Percentiles rank a stretch among this genome's conserved stretches.
phyloP scores from a whole-genome alignment of 2,797 vertebrate genomes.

The Pempheris klunzingeri region DNA sequence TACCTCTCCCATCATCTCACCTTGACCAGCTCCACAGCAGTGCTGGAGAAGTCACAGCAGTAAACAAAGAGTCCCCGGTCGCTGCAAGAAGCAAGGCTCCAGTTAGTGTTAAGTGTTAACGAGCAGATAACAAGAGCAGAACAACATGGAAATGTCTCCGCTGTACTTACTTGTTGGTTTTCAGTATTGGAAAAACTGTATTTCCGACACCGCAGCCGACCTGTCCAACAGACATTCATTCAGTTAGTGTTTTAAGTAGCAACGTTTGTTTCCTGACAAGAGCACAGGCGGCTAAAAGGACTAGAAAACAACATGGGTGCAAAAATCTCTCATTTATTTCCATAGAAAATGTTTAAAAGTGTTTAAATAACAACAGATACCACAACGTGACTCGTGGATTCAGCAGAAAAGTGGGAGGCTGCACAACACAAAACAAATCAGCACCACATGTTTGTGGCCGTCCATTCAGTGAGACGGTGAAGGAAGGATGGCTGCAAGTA shows the following conservation, averaged over 20 bases:
- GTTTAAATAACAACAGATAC: background rate
- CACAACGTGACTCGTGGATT: background rate
- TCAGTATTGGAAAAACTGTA: constrained; percentile 97
- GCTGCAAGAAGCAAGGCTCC: constrained; percentile 81
- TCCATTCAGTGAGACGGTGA: background rate
- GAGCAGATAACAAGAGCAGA: background rate
- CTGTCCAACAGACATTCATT: constrained; percentile 72
- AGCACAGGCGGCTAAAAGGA: background rate
- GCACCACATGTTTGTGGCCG: background rate
- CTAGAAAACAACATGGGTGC: too few relatives aligned
- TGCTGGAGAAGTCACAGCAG: constrained; percentile 96
- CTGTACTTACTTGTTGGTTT: constrained; percentile 96
- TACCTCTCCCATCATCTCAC: constrained; percentile 77
- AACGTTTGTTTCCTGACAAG: background rate
- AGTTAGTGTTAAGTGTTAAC: constrained; percentile 8
- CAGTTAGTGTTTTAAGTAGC: too few relatives aligned
- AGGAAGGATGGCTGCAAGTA: background rate
- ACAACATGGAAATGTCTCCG: background rate
- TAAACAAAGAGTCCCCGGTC: constrained; percentile 95
- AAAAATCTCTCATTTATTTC: background rate
- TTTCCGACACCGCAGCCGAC: constrained; percentile 99
- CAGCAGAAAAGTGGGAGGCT: background rate
- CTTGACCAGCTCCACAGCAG: constrained; percentile 95
- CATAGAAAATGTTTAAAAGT: background rate
- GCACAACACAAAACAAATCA: background rate